These are phyloP conservation scores for Diploptera punctata DNA, from an alignment of 2,888 invertebrate genomes.

Conservation along the genomic window DNA sequence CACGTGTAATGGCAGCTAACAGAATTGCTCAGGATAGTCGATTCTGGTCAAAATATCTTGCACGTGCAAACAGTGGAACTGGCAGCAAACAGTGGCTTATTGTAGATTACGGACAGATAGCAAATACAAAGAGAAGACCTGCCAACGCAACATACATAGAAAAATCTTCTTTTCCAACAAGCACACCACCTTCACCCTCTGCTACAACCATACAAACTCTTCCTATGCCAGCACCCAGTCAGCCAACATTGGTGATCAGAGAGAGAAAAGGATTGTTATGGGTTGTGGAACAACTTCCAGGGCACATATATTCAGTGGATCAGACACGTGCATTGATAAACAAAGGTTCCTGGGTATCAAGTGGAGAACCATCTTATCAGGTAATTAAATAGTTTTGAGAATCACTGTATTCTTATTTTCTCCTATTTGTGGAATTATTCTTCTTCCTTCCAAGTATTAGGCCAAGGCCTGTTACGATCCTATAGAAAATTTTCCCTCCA, in stretches of 20 bases:
- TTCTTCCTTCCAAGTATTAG: too few relatives aligned
- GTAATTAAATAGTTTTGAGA: too few relatives aligned
- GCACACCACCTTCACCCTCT: too few relatives aligned
- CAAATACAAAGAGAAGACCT: not conserved
- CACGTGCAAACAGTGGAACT: conserved; percentile 76
- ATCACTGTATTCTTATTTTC: too few relatives aligned
- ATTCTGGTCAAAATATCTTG: conserved; percentile 75
- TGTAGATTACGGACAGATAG: conserved; percentile 72
- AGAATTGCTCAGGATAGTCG: conserved; percentile 74
- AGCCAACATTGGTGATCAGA: not conserved
- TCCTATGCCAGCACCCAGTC: not conserved
- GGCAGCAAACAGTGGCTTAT: conserved; percentile 90
- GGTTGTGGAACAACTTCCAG: conserved; percentile 81
- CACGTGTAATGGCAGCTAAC: conserved; percentile 83
- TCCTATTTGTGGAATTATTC: too few relatives aligned
- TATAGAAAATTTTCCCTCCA: too few relatives aligned
- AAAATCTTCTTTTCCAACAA: not conserved
- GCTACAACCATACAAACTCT: too few relatives aligned
- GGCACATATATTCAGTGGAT: conserved; percentile 69
- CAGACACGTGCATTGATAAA: conserved; percentile 67
- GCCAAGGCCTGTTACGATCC: too few relatives aligned
- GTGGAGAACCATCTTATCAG: conserved; percentile 63
- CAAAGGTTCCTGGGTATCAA: conserved; percentile 75
- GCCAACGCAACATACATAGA: not conserved
- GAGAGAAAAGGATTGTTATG: conserved; percentile 59